Evolutionary conservation across 2,797 vertebrate species (phyloP).

Genomic region (Mionectes olivaceus): DNA sequence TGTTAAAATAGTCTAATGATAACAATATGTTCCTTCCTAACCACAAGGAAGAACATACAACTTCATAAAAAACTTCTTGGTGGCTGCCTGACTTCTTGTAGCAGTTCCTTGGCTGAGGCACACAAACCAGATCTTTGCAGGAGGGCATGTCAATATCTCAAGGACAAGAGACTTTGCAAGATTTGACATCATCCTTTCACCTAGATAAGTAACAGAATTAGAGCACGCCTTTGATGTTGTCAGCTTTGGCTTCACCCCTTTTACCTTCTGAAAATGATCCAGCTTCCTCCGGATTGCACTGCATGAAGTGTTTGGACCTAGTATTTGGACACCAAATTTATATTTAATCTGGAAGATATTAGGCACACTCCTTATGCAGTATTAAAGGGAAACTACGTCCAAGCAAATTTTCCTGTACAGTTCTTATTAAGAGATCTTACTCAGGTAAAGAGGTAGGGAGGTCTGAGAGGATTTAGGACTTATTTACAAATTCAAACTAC

Average conservation of each 20-base stretch:
- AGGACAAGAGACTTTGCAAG: neutral
- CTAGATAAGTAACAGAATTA: neutral
- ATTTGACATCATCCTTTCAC: neutral
- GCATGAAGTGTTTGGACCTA: neutral
- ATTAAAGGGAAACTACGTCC: neutral
- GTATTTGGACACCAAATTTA: neutral
- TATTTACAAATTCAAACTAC: neutral
- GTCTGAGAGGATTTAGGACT: neutral
- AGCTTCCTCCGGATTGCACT: neutral
- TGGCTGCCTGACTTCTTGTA: neutral
- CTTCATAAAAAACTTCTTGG: neutral
- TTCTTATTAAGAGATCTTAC: neutral
- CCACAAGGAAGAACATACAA: neutral
- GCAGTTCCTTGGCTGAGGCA: neutral
- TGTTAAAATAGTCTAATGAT: slow-evolving; percentile 15
- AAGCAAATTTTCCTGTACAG: neutral
- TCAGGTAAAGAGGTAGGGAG: neutral
- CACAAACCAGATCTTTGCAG: neutral
- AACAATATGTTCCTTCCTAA: slow-evolving; percentile 19
- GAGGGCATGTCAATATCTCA: neutral
- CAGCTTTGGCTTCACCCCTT: slow-evolving; percentile 15
- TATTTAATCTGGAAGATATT: slow-evolving; percentile 55
- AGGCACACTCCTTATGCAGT: neutral
- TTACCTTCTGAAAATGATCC: slow-evolving; percentile 30
- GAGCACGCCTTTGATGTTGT: slow-evolving; percentile 13